Conservation (phyloP, 2,113 vertebrate species). For the Cheirogaleus medius region DNA sequence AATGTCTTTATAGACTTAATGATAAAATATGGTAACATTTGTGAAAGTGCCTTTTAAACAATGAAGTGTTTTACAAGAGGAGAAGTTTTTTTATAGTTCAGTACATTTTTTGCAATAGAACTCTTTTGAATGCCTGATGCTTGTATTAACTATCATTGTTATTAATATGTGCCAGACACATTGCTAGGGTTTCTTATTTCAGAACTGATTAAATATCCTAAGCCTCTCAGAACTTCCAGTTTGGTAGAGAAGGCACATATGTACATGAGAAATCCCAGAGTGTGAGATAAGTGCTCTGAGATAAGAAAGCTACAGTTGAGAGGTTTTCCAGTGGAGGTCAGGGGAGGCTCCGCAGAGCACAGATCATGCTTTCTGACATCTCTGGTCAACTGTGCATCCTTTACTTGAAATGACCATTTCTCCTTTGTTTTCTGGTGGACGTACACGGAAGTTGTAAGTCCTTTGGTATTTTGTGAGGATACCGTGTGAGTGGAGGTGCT, state of each 20-base stretch:
- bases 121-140: slow-evolving; percentile 32
- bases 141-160: background rate
- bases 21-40: slow-evolving; percentile 39
- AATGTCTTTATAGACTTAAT: background rate
- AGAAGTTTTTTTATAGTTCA: background rate
- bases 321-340: background rate
- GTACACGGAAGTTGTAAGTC: background rate
- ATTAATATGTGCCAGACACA: background rate
- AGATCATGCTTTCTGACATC: background rate
- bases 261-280: background rate
- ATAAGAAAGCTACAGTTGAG: background rate
- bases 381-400: background rate
- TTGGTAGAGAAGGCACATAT: background rate
- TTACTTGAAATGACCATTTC: background rate
- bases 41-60: background rate
- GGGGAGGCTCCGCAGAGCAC: background rate
- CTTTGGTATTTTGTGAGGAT: background rate
- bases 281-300: background rate
- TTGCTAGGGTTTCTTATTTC: background rate
- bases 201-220: background rate
- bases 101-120: slow-evolving; percentile 4
- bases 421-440: background rate
- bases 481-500: background rate
- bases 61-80: slow-evolving; percentile 38
- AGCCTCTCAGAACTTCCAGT: background rate